Base-by-base conservation (phyloP, 2,888 invertebrate genomes). In the Watsonalla cultraria region DNA sequence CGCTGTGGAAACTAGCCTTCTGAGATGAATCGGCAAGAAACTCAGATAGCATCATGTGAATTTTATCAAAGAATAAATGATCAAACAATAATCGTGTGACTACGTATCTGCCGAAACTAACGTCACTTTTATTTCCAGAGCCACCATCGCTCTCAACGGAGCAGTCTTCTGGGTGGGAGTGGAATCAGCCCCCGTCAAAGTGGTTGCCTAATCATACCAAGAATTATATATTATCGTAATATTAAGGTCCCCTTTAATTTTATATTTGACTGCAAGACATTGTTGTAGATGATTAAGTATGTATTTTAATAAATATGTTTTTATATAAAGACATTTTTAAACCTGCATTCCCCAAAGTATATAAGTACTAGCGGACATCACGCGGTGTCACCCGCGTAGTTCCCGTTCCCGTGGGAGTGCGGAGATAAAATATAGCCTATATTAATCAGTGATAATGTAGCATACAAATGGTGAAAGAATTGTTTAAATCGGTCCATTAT, bases 101-200 rank as follows among this genome's bases (percentile, higher is more conserved):
- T 11, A 45, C 6, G 11, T 24, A 24, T 24, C 24, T 24, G 24
- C 24, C 24, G 24, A 24, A 24, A 45, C 11, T 45, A 45, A 45
- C 13, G 4, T 9, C 11, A 33, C 0, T 34, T n/a, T 42, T 53
- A 7, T 39, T 49, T 93, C 69, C 87, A 93, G 94, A 72, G 94
- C 92, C 13, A 95, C 95, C 45, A 92, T 95, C 54, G 95, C 93
- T 42, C 84, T 92, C 73, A 92, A 94, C 74, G 94, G 94, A n/a
- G 93, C 92, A 6, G 92, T 92, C 11, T 95, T 94, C 86, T 95
- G 95, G 95, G 94, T 94, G 5, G 92, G 91, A 48, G 92, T 94
- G 51, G 92, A 93, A 72, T 92, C 93, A 39, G 92, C 92, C 53
- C 91, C 92, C 47, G 84, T 94, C 54, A 91, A 91, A 79, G 92